Conservation (phyloP, 2,888 invertebrate genomes). For the Auanema sp. region DNA sequence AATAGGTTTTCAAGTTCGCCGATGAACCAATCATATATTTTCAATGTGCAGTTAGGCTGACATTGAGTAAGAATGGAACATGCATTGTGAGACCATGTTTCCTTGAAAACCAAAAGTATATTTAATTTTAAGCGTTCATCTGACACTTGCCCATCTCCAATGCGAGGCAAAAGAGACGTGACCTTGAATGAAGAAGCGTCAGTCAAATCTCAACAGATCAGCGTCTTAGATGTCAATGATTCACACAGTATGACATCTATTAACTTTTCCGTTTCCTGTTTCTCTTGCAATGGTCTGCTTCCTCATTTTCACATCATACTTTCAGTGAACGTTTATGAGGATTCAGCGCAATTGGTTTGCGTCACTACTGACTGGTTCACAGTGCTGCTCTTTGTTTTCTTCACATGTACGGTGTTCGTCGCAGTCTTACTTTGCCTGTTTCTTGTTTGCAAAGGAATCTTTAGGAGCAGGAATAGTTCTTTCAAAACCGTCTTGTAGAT, state of each 20-base stretch:
- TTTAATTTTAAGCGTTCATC: constrained; percentile 39
- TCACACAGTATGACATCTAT: constrained; percentile 33
- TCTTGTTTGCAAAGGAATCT: too few relatives aligned
- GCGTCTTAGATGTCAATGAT: constrained; percentile 54
- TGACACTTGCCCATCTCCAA: constrained; percentile 48
- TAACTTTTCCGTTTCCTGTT: neutral
- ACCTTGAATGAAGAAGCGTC: constrained; percentile 40
- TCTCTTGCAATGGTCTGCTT: neutral
- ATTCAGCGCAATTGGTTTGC: neutral
- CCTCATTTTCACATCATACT: neutral
- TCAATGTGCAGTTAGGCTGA: constrained; percentile 58
- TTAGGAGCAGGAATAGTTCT: too few relatives aligned
- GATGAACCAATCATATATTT: constrained; percentile 59
- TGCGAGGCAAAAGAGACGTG: constrained; percentile 48
- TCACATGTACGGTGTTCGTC: too few relatives aligned
- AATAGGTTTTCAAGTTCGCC: constrained; percentile 61
- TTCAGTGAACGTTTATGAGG: neutral
- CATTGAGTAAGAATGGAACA: constrained; percentile 47
- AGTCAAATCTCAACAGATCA: constrained; percentile 56
- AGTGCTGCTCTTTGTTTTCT: neutral
- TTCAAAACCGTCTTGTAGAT: too few relatives aligned
- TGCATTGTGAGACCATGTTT: constrained; percentile 29
- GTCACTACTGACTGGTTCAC: neutral
- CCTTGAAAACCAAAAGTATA: neutral
- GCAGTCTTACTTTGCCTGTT: too few relatives aligned